Evolutionary conservation across 2,888 invertebrate species (phyloP), one percentile per base, ranked within the genome.

Genomic region (Pollenia angustigena): DNA sequence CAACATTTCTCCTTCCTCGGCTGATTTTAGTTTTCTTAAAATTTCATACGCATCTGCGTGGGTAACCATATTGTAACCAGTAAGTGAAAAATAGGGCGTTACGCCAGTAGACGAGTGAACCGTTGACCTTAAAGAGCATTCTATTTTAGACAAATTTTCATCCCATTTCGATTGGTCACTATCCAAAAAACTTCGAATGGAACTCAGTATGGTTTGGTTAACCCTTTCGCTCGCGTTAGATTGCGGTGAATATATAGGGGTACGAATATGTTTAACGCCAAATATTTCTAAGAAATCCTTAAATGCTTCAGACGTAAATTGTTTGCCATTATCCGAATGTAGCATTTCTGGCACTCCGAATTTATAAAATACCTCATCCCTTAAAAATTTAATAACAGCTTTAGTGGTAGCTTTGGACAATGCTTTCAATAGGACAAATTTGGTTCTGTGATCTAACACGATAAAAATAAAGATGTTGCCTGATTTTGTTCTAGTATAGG

Each of bases 41-140:
- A n/a, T n/a, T n/a, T n/a, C n/a, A n/a, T n/a, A n/a, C n/a, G n/a
- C n/a, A n/a, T n/a, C n/a, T n/a, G n/a, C n/a, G n/a, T n/a, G n/a
- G n/a, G n/a, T n/a, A 58, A 62, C 42, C 62, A 62, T 62, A 16
- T 62, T 62, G n/a, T 62, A 62, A 1, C 62, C 62, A 1, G 42
- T 42, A 10, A 62, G 9, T 10, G 62, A 7, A 11, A 40, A 62
- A 16, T n/a, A 62, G 9, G 62, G 42, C 3, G 62, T 42, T n/a
- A 62, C n/a, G 2, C 62, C 62, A 0, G 62, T 58, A 7, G 58
- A 54, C 10, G 54, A 16, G 10, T 54, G 54, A 11, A 54, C 14
- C 8, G 54, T 18, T 1, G 32, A 56, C 32, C 56, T 56, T 2
- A 56, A 14, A 6, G 42, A 42, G 42, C 62, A 62, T 42, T 62